A percentile compares a stretch with the other conserved stretches of the same genome.
These are phyloP conservation scores for Phylloscopus trochilus DNA, from an alignment of 2,113 vertebrate genomes.

Conservation along the genomic window DNA sequence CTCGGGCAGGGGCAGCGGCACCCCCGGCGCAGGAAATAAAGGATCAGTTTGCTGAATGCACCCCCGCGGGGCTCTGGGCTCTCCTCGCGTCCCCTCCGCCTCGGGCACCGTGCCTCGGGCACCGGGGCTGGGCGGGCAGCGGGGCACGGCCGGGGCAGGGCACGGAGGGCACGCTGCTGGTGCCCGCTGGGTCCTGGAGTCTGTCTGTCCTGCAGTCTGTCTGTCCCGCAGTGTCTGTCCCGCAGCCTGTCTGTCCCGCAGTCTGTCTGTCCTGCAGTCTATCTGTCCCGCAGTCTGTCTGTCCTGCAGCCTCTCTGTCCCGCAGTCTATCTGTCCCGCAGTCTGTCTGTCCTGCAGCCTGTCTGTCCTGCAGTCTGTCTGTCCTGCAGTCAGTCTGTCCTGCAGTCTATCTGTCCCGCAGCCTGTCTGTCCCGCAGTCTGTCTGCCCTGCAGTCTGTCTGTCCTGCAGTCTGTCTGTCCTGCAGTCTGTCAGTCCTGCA, in stretches of 20 bases:
- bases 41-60: conserved; percentile 28
- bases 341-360: neutral
- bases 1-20: conserved; percentile 7
- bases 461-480: no score
- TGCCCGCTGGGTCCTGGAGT: no score
- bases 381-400: neutral
- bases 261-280: neutral
- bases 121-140: no score
- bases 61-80: neutral
- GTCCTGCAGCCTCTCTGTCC: neutral
- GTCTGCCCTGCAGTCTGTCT: no score
- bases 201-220: no score
- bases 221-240: no score
- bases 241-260: no score
- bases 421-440: no score
- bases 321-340: neutral
- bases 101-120: neutral
- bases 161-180: neutral
- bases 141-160: neutral
- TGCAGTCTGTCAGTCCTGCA: no score
- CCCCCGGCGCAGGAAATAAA: conserved; percentile 29
- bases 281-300: neutral
- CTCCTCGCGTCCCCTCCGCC: neutral
- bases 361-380: no score
- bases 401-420: neutral